Evolutionary conservation across 2,797 vertebrate species (phyloP), one percentile per base, ranked within the genome.

Genomic region (Galago senegalensis): DNA sequence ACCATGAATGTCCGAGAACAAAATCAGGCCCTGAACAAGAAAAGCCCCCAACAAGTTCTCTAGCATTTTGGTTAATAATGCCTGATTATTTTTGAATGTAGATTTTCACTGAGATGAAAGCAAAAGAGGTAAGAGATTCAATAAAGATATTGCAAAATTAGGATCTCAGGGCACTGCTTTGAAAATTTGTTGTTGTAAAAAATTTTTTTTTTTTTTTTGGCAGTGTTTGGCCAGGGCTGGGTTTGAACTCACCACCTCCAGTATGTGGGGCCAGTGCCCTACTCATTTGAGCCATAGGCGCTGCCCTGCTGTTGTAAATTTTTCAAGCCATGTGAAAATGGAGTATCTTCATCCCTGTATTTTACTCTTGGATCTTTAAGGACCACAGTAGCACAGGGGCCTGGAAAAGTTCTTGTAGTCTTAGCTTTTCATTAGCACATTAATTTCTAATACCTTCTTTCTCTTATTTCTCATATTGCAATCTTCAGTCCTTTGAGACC

Each of bases 301-400:
- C 40, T 43, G 40, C 40, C 40, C 40, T 89, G 12, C 14, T 37
- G 56, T 67, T 76, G 77, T 43, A n/a, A 3, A 90, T 79, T 60
- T 91, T 87, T 87, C 13, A 84, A 72, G 84, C 53, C 63, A 81
- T 91, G 29, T 89, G 46, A 84, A 95, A 94, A 88, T 49, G 49
- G 31, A 93, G 67, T 87, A 25, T 82, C 20, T 86, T 83, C 17
- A 29, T 84, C 92, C 56, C 29, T 83, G 4, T 43, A 11, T 95
- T 94, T 93, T 67, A 46, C 79, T 91, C 75, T 86, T 92, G 14
- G n/a, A 72, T 61, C 21, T 75, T 94, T 40, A 87, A 80, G 40
- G 61, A 27, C 27, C 58, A 79, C 3, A 49, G 16, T 83, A 60
- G 2, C 53, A 16, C 58, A 17, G 25, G 9, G 11, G 6, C 9